Conservation (phyloP, 1,140 invertebrate species). For the Wasmannia auropunctata region DNA sequence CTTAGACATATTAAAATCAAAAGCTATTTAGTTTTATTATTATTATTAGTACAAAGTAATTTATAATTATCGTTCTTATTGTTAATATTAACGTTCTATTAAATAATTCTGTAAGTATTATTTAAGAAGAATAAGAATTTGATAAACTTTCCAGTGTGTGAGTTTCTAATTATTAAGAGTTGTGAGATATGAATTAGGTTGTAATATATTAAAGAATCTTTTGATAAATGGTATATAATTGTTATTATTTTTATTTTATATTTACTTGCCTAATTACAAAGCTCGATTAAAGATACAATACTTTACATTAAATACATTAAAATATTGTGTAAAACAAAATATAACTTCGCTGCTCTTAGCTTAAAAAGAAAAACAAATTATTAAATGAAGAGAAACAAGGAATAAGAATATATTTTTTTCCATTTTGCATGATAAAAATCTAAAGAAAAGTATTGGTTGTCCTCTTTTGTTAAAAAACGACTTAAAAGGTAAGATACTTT, state of each 20-base stretch:
- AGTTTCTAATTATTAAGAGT: no score
- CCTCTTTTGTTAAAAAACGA: not conserved
- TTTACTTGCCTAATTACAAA: not conserved
- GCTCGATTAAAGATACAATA: not conserved
- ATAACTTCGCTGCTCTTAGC: not conserved
- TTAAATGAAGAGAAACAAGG: not conserved
- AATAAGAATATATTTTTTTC: not conserved
- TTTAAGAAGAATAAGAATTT: no score
- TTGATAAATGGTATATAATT: not conserved
- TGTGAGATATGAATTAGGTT: no score
- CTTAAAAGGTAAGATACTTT: not conserved
- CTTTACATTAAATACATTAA: not conserved
- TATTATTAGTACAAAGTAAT: no score
- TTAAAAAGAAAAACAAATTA: not conserved
- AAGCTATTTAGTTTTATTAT: no score
- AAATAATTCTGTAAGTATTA: no score
- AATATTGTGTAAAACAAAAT: not conserved
- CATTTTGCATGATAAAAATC: not conserved
- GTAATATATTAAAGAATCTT: not conserved
- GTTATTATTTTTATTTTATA: not conserved
- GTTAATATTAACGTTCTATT: no score
- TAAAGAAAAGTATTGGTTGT: not conserved
- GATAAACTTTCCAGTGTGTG: no score
- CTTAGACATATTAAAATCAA: no score
- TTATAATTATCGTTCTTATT: no score